Base-by-base conservation (phyloP, 2,113 vertebrate genomes). In the Crypturellus undulatus region DNA sequence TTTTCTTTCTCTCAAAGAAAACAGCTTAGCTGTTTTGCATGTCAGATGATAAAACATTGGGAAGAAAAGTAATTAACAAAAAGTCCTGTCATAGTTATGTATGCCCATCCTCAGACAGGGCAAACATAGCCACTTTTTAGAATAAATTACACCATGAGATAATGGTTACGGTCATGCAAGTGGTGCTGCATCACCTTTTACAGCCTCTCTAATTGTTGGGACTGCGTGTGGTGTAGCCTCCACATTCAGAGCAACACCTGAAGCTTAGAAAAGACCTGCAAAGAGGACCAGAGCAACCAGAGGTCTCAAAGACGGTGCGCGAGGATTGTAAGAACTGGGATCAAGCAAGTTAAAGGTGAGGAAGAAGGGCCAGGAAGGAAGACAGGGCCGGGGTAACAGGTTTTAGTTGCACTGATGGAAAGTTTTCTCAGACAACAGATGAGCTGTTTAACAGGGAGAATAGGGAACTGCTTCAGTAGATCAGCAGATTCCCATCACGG, bases 41-140 rank as follows among this genome's bases (percentile, higher is more conserved):
- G 79, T 59, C 84, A 92, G 76, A 81, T 91, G 97, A 96, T 93
- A 96, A 96, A 96, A 78, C 62, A 9, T 16, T 20, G 18, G 45
- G 45, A 47, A 49, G 49, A 49, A 10, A 49, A 49, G 22, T 4
- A 49, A 49, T 49, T 22, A 97, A 96, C 94, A 96, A 96, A 96
- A 6, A 96, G 21, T 22, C 49, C 21, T 49, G 21, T 49, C 49
- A 49, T 49, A 49, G 21, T 49, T 22, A 49, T 49, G 10, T 49
- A 22, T 22, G 21, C 49, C 10, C 22, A 24, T 19, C 43, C 22
- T 24, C 14, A 13, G 30, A 38, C 19, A 14, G 84, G 81, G 58
- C 26, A 89, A 92, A 87, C 0, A 0, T 0, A 54, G 65, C 18
- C 28, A 13, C 16, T 26, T 90, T 77, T 81, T 34, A 81, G 26